Base-by-base conservation (phyloP, 1,140 invertebrate species). In the Drosophila dunni region DNA sequence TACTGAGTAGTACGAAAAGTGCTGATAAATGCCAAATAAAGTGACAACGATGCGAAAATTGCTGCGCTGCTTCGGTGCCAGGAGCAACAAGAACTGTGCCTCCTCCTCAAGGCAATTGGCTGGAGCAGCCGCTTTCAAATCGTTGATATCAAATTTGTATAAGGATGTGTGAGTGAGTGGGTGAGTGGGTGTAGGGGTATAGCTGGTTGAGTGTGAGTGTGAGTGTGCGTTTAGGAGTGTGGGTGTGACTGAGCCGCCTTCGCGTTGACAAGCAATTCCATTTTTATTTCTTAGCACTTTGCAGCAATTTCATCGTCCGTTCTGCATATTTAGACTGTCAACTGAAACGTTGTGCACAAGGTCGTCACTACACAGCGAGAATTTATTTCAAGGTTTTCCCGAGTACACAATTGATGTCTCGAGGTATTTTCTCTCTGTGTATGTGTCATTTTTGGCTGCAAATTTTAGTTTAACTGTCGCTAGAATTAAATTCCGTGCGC, bases 21-120 rank as follows among this genome's bases (percentile, higher is more conserved):
- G 84, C 83, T 88, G 79, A 89, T 88, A 88, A 89, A 89, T 88
- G 84, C 76, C 84, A 88, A 88, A 89, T 80, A 75, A 80, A 89
- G 84, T 88, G 83, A 88, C 83, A 89, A 88, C 83, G 77, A 88
- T 71, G 79, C 54, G 79, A 70, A 67, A 83, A 65, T 66, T 75
- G 79, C 50, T 45, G 72, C 54, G 73, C 61, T 45, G 56, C 11
- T 29, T 29, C 24, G 60, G 46, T 11, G 53, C 34, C 29, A 50
- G 44, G 11, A 53, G 44, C 20, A 50, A 7, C 24, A 51, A 34
- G 61, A 69, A 71, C 44, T 57, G 33, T 38, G 63, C 44, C 64
- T 60, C 48, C 42, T 29, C 45, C 56, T 65, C 56, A 67, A 29
- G 74, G 79, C 83, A 88, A 88, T 86, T 79, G 83, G 79, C 79